Conservation (phyloP, 2,113 vertebrate species). For the Anser brachyrhynchus region DNA sequence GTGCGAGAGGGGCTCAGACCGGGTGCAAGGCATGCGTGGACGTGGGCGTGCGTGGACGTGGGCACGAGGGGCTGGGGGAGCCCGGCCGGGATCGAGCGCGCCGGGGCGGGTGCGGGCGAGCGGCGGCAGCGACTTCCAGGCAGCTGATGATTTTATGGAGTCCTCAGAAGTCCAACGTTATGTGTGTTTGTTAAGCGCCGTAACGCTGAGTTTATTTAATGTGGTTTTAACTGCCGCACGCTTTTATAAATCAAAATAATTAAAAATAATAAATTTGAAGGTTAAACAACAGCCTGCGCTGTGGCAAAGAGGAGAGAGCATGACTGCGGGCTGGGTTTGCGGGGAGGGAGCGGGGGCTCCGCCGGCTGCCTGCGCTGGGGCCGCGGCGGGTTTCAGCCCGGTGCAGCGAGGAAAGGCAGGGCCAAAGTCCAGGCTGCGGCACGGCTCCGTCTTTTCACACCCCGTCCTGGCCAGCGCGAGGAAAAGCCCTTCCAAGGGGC, state of each 20-base stretch:
- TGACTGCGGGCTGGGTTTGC: constrained; percentile 42
- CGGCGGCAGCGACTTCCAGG: constrained; percentile 37
- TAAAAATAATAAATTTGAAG: constrained; percentile 90
- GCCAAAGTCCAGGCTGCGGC: not conserved
- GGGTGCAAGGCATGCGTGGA: not conserved
- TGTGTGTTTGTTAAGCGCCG: constrained; percentile 80
- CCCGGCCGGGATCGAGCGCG: not conserved
- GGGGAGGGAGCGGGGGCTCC: not conserved
- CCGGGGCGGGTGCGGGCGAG: not conserved
- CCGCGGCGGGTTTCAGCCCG: not conserved
- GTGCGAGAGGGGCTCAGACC: not conserved
- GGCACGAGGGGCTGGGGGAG: not conserved
- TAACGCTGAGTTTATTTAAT: constrained; percentile 84
- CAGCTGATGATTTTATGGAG: constrained; percentile 76
- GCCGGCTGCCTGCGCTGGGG: fast-evolving
- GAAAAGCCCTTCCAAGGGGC: not conserved
- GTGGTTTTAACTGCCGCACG: constrained; percentile 80
- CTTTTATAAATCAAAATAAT: constrained; percentile 91
- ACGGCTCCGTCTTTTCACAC: not conserved
- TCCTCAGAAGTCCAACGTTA: constrained; percentile 75
- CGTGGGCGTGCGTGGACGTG: not conserved
- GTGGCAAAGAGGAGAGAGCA: constrained; percentile 55
- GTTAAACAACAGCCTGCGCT: constrained; percentile 77
- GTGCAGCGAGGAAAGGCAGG: not conserved
- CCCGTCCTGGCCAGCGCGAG: not conserved